These are phyloP conservation scores for Drosophila serrata DNA, from an alignment of 1,140 invertebrate species.

Conservation along the genomic window DNA sequence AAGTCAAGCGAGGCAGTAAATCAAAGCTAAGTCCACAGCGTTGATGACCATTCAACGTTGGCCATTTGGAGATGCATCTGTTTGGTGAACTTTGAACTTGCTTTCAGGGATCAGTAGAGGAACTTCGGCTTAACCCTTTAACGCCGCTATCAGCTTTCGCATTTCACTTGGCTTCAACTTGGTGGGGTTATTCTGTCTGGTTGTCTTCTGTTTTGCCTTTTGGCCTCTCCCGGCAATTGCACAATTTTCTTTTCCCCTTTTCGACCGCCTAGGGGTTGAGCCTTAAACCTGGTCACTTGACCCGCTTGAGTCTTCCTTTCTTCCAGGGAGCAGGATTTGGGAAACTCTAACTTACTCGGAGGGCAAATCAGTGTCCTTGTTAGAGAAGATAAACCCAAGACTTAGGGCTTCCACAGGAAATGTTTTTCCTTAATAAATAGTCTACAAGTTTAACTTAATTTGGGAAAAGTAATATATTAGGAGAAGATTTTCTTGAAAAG, in stretches of 20 bases:
- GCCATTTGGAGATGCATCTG: constrained; percentile 28
- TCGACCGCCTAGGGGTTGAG: constrained; percentile 16
- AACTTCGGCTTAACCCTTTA: constrained; percentile 71
- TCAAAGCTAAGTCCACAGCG: constrained; percentile 74
- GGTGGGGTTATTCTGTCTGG: constrained; percentile 33
- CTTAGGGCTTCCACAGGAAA: constrained; percentile 7
- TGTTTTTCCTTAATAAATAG: not conserved
- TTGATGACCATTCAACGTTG: constrained; percentile 70
- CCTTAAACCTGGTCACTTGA: constrained; percentile 43
- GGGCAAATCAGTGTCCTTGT: constrained; percentile 47
- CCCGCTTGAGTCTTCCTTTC: constrained; percentile 4
- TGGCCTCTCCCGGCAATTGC: constrained; percentile 35
- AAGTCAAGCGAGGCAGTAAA: constrained; percentile 67
- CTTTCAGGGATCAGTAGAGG: constrained; percentile 20
- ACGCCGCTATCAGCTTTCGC: constrained; percentile 74
- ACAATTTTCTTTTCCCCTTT: constrained; percentile 17
- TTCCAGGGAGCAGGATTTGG: not conserved
- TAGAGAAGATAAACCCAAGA: not conserved
- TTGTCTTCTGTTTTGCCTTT: constrained; percentile 31
- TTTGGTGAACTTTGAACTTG: constrained; percentile 74
- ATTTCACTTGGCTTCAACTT: constrained; percentile 68
- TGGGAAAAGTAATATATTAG: not conserved
- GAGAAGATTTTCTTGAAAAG: not conserved
- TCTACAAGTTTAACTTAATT: not conserved
- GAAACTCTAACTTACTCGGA: not conserved